Percentiles rank a stretch among this genome's conserved stretches.
phyloP scores from a whole-genome alignment of 2,888 invertebrate genomes.

The Hypomecis punctinalis region DNA sequence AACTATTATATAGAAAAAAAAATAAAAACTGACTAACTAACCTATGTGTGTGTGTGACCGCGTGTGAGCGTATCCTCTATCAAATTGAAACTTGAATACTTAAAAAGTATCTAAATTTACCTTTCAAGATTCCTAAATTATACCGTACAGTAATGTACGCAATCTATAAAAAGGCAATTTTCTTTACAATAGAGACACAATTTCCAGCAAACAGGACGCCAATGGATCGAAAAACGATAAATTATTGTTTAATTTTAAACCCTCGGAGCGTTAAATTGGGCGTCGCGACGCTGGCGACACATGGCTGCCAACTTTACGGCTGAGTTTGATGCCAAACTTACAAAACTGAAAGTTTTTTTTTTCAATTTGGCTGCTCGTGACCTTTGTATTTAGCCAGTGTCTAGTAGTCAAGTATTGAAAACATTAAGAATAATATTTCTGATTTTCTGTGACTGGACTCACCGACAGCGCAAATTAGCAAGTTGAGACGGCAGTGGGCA shows the following conservation, averaged over 20 bases:
- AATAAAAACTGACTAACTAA: no score
- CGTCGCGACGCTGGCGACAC: slow-evolving; percentile 49
- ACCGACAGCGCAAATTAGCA: no score
- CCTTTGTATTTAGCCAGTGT: background rate
- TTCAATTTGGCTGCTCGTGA: background rate
- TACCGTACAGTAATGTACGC: no score
- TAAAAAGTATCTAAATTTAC: no score
- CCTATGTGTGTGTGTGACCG: no score
- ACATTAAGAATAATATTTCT: no score
- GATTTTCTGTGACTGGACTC: no score
- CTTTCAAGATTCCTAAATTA: no score
- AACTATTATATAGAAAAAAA: no score
- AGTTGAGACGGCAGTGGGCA: no score
- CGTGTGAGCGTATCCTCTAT: no score
- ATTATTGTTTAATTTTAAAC: slow-evolving; percentile 55
- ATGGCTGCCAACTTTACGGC: slow-evolving; percentile 52
- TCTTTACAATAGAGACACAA: background rate
- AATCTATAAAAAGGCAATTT: background rate
- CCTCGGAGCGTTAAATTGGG: slow-evolving; percentile 59
- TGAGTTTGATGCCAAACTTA: slow-evolving; percentile 22
- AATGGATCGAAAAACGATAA: slow-evolving; percentile 32
- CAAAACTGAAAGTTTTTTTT: background rate
- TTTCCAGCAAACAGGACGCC: slow-evolving; percentile 18
- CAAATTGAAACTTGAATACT: no score
- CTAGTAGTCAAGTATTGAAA: background rate